These are phyloP conservation scores for Drosophila tsacasi DNA, from an alignment of 1,140 invertebrate genomes.

Conservation along the genomic window DNA sequence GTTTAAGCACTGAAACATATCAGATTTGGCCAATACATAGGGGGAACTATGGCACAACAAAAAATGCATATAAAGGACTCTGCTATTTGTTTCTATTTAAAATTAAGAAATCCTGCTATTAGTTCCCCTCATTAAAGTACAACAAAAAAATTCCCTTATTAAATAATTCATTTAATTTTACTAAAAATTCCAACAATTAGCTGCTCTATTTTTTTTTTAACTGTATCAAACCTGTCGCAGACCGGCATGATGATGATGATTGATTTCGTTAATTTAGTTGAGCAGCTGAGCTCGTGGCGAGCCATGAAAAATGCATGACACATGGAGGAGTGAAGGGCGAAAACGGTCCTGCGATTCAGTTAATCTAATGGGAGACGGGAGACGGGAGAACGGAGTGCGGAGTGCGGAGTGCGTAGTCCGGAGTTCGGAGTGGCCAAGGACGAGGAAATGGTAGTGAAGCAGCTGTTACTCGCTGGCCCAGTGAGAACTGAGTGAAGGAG, in stretches of 20 bases:
- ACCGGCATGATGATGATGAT: slow-evolving; percentile 55
- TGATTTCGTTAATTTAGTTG: slow-evolving; percentile 73
- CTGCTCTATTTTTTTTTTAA: not conserved
- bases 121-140: too few species aligned
- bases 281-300: slow-evolving; percentile 44
- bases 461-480: not conserved
- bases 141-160: too few species aligned
- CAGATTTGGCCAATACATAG: too few species aligned
- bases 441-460: not conserved
- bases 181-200: not conserved
- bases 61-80: not conserved
- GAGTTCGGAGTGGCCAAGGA: not conserved
- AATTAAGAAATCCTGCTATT: too few species aligned
- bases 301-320: slow-evolving; percentile 51
- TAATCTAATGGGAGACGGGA: slow-evolving; percentile 25
- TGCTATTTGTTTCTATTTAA: too few species aligned
- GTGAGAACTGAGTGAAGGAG: not conserved
- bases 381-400: too few species aligned
- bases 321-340: slow-evolving; percentile 1
- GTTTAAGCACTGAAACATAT: slow-evolving; percentile 3
- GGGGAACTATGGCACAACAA: not conserved
- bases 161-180: not conserved
- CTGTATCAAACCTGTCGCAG: slow-evolving; percentile 24
- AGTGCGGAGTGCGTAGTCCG: too few species aligned
- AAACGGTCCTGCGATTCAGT: slow-evolving; percentile 26